Evolutionary conservation across 2,113 vertebrate species (phyloP).

Genomic region (Saiga tatarica): DNA sequence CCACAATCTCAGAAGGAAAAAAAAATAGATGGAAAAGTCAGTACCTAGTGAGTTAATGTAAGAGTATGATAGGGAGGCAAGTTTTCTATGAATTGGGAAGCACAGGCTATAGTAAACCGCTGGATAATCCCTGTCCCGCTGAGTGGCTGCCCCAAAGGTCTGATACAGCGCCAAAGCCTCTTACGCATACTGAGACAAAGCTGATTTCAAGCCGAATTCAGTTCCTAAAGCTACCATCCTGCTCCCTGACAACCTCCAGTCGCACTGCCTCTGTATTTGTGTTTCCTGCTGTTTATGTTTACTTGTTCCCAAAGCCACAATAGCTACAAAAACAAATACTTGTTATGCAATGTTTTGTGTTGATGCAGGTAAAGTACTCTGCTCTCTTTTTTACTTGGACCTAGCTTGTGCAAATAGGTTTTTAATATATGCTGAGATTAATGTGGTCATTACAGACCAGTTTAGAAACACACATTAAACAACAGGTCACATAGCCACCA

Average conservation of each 20-base stretch:
- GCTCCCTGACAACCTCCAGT: constrained; percentile 83
- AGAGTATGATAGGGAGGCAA: constrained; percentile 77
- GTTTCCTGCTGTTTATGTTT: constrained; percentile 88
- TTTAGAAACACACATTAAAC: constrained; percentile 81
- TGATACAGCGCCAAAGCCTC: constrained; percentile 86
- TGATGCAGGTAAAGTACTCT: constrained; percentile 75
- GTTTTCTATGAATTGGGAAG: constrained; percentile 84
- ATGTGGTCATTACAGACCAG: constrained; percentile 84
- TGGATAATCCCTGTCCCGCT: constrained; percentile 84
- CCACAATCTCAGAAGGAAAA: constrained; percentile 37
- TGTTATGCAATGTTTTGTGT: constrained; percentile 76
- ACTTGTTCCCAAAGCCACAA: constrained; percentile 84
- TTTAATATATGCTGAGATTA: constrained; percentile 84
- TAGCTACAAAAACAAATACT: constrained; percentile 86
- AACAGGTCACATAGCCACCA: constrained; percentile 81
- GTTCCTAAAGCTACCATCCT: constrained; percentile 81
- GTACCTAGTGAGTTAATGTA: constrained; percentile 79
- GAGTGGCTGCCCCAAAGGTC: constrained; percentile 86
- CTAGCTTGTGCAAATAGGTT: constrained; percentile 81
- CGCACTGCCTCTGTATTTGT: constrained; percentile 82
- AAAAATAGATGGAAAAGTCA: constrained; percentile 60
- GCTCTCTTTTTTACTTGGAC: constrained; percentile 59
- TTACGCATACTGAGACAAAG: constrained; percentile 87
- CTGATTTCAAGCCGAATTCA: constrained; percentile 83
- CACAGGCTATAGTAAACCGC: constrained; percentile 82